Percentiles rank a stretch among this genome's conserved stretches.
Evolutionary conservation across 2,797 vertebrate species (phyloP).

Genomic region (Morus bassanus): DNA sequence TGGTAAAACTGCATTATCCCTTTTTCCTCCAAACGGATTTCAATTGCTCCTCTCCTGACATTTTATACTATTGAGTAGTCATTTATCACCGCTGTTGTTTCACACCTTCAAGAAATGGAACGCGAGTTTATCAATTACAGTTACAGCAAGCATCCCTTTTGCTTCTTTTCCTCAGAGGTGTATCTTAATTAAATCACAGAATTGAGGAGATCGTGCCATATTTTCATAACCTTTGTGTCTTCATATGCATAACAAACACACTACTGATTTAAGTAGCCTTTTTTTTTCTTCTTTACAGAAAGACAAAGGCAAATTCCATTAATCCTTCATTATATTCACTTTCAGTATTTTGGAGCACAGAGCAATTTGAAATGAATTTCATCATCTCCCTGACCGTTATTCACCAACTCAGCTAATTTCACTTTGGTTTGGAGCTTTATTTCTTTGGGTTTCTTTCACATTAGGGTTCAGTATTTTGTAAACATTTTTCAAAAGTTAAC

Average conservation of each 20-base stretch:
- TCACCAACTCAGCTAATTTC: neutral
- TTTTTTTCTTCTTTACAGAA: neutral
- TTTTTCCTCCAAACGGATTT: neutral
- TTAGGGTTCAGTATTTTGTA: neutral
- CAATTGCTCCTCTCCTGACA: neutral
- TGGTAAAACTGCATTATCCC: fast-evolving
- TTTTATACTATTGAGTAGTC: neutral
- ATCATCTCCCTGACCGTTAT: neutral
- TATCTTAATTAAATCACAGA: constrained; percentile 30
- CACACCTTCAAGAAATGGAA: neutral
- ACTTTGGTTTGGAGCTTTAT: neutral
- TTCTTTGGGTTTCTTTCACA: neutral
- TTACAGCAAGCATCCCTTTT: neutral
- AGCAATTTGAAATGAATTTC: neutral
- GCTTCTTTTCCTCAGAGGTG: neutral
- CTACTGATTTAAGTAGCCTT: neutral
- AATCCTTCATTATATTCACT: neutral
- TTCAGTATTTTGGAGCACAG: neutral
- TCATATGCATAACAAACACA: neutral
- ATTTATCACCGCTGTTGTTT: neutral
- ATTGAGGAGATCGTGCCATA: neutral
- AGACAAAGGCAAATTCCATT: neutral
- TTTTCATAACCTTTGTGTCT: neutral
- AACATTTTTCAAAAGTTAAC: neutral
- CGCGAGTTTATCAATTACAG: neutral